Base-by-base conservation (phyloP, 2,113 vertebrate genomes). In the Brachyhypopomus occidentalis region DNA sequence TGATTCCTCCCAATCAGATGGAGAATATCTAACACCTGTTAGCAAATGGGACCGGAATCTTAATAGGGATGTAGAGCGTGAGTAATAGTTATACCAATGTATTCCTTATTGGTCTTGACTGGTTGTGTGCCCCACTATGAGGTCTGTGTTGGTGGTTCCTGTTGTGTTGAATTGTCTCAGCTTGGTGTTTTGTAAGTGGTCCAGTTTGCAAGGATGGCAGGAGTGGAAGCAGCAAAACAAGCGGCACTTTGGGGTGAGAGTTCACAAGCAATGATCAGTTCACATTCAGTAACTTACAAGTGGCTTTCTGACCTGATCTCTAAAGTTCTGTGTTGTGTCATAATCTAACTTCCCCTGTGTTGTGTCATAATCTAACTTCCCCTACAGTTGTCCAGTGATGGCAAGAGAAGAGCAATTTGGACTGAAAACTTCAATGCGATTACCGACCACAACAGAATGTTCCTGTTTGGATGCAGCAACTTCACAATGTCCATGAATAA, bases 141-240 rank as follows among this genome's bases (percentile, higher is more conserved):
- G 27, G 25, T 1, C 9, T 11, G 14, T 64, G 23, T 30, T 64
- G 25, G 62, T 30, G 27, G 19, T 67, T n/a, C 16, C 14, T 67
- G 20, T 67, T 8, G 4, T 20, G 5, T 8, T 67, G 20, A 4
- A 36, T 36, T 67, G 64, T 67, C 64, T 36, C 30, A 36, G 16
- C 64, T 36, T 36, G 19, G 30, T 7, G 30, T 34, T 20, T 20
- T 36, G 27, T 67, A 6, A 36, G 16, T 67, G 64, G 64, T 17
- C 14, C 36, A 20, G 17, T 67, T 17, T 36, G 30, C 17, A 22
- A 12, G 36, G 64, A 36, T 67, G 27, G 27, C 64, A 36, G 64
- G 30, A 67, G 16, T 67, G 64, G 64, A 67, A 67, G 30, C 64
- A 67, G 30, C 30, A 36, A 30, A 7, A 36, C 64, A 67, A 67